Conservation (phyloP, 2,797 vertebrate species). For the Myotis planiceps region DNA sequence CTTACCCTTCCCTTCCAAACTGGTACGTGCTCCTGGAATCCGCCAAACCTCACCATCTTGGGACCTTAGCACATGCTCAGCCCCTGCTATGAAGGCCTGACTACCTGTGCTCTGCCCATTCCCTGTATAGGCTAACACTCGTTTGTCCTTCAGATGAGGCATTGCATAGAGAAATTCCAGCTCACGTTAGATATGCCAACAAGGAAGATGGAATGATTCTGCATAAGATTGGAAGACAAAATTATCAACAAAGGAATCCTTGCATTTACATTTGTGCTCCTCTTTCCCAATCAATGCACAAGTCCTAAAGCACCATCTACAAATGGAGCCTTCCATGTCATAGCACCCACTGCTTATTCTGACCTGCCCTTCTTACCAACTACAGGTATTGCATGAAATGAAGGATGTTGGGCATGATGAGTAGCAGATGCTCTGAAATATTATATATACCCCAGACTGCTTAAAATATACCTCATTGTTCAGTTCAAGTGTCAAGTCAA, state of each 20-base stretch:
- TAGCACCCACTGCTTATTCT: neutral
- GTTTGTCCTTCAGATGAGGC: neutral
- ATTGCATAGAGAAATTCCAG: neutral
- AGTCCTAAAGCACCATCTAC: neutral
- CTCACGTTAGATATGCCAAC: neutral
- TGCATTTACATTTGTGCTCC: neutral
- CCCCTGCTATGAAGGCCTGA: neutral
- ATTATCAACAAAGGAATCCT: neutral
- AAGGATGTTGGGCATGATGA: neutral
- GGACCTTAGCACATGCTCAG: neutral
- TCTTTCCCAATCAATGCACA: neutral
- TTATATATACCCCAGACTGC: neutral
- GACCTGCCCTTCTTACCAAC: neutral
- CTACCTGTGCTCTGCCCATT: neutral
- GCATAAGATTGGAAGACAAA: neutral
- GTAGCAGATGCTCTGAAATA: neutral
- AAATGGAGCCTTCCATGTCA: neutral
- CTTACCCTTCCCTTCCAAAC: too few species aligned
- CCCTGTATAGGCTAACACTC: neutral
- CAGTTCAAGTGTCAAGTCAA: neutral
- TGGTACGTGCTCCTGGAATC: neutral
- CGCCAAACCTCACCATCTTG: neutral
- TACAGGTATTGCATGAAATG: neutral
- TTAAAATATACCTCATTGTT: neutral
- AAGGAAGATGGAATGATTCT: neutral